Percentiles rank a stretch among this genome's conserved stretches.
phyloP scores from a whole-genome alignment of 1,140 invertebrate species.

The Apis mellifera region DNA sequence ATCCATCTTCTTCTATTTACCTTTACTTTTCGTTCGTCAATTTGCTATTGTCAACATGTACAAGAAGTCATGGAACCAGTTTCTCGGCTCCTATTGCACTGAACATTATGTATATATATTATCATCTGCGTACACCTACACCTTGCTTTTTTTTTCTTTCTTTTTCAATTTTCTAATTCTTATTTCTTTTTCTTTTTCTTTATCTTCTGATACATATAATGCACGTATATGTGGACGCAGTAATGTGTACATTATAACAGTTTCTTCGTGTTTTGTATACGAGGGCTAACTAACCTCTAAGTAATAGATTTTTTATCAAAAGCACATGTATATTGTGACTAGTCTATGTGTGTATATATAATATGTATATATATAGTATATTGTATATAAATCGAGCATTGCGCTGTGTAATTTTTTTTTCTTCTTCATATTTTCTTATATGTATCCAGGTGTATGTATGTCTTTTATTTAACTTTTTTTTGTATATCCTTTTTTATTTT shows the following conservation, averaged over 20 bases:
- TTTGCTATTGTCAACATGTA: slow-evolving; percentile 64
- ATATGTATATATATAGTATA: slow-evolving; percentile 72
- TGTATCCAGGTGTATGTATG: neutral
- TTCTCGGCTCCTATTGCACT: slow-evolving; percentile 22
- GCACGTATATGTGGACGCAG: slow-evolving; percentile 51
- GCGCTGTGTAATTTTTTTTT: slow-evolving; percentile 50
- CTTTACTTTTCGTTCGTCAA: slow-evolving; percentile 10
- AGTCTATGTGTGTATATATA: slow-evolving; percentile 73
- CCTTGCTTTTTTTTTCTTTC: neutral
- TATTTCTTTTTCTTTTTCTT: neutral
- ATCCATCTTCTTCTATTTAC: neutral
- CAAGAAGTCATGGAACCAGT: slow-evolving; percentile 43
- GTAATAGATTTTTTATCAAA: slow-evolving; percentile 78
- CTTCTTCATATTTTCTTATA: neutral
- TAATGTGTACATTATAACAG: slow-evolving; percentile 49
- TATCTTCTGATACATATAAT: neutral
- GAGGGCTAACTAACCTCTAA: slow-evolving; percentile 70
- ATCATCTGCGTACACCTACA: slow-evolving; percentile 41
- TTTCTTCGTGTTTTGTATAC: slow-evolving; percentile 57
- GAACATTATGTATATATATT: slow-evolving; percentile 54
- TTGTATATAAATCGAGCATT: slow-evolving; percentile 73
- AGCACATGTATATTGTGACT: slow-evolving; percentile 77
- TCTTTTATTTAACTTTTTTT: too few relatives aligned
- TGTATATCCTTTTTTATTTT: neutral
- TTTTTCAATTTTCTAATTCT: neutral